These are phyloP conservation scores for Drosophila melanica DNA, from an alignment of 1,140 invertebrate species.

Conservation along the genomic window DNA sequence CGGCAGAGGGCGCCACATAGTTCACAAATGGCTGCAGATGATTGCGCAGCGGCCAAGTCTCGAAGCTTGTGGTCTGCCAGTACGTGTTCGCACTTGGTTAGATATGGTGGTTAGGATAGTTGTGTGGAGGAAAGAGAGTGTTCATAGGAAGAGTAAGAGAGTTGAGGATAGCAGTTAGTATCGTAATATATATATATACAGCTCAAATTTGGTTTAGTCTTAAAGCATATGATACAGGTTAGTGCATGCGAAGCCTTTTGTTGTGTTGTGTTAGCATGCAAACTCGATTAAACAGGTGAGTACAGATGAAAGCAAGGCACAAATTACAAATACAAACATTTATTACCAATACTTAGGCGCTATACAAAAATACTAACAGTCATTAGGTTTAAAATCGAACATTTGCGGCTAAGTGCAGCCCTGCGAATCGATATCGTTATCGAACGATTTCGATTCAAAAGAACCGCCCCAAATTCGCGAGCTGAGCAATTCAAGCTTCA, in stretches of 20 bases:
- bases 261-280: background rate
- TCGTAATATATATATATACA: conserved; percentile 61
- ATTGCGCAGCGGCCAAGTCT: conserved; percentile 65
- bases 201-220: conserved; percentile 39
- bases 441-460: background rate
- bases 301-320: conserved; percentile 61
- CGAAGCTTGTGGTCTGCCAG: conserved; percentile 71
- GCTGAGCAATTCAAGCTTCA: conserved; percentile 40
- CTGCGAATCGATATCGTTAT: background rate
- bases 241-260: conserved; percentile 29
- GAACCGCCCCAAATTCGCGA: conserved; percentile 23
- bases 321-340: conserved; percentile 70
- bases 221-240: background rate
- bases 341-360: conserved; percentile 60
- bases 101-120: conserved; percentile 27
- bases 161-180: conserved; percentile 52
- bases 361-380: conserved; percentile 59
- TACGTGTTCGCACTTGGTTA: conserved; percentile 53
- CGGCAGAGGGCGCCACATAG: conserved; percentile 15
- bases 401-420: conserved; percentile 21
- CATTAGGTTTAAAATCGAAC: conserved; percentile 45
- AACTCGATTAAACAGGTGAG: conserved; percentile 11
- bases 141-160: conserved; percentile 20
- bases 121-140: conserved; percentile 11
- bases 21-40: conserved; percentile 22